phyloP scores from a whole-genome alignment of 2,113 vertebrate species.

The Engystomops pustulosus region DNA sequence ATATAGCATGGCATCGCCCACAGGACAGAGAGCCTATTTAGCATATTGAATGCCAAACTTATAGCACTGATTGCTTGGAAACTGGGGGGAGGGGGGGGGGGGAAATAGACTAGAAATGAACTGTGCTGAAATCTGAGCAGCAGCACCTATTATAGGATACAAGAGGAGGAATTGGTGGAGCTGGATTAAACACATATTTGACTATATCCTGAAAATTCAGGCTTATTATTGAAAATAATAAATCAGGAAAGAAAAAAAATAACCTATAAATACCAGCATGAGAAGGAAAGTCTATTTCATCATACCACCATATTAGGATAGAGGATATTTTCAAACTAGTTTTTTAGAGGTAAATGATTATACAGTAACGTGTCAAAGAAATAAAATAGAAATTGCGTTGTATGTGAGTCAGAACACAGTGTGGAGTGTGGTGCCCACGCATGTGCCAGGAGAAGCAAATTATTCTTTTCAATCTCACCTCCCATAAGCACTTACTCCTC shows the following conservation, averaged over 20 bases:
- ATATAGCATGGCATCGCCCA: no score
- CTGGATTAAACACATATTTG: not conserved
- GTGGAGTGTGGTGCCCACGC: conserved; percentile 44
- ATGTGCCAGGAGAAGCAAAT: conserved; percentile 47
- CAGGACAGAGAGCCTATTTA: no score
- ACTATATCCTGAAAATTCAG: not conserved
- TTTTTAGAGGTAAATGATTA: conserved; percentile 49
- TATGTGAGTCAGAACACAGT: conserved; percentile 47
- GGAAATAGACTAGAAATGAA: no score
- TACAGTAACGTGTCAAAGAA: conserved; percentile 44
- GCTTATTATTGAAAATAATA: not conserved
- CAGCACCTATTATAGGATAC: no score
- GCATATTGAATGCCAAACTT: no score
- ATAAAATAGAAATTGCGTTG: conserved; percentile 36
- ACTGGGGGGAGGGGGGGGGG: no score
- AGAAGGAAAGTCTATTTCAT: not conserved
- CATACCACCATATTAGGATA: not conserved
- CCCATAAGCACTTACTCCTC: conserved; percentile 15
- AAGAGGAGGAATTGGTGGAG: no score
- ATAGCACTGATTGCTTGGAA: no score
- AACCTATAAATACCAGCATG: not conserved
- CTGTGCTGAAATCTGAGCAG: no score
- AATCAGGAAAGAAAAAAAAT: not conserved
- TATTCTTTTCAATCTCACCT: conserved; percentile 45
- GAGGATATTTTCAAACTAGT: conserved; percentile 42